phyloP scores from a whole-genome alignment of 2,888 invertebrate genomes.

The Electrophaes corylata region DNA sequence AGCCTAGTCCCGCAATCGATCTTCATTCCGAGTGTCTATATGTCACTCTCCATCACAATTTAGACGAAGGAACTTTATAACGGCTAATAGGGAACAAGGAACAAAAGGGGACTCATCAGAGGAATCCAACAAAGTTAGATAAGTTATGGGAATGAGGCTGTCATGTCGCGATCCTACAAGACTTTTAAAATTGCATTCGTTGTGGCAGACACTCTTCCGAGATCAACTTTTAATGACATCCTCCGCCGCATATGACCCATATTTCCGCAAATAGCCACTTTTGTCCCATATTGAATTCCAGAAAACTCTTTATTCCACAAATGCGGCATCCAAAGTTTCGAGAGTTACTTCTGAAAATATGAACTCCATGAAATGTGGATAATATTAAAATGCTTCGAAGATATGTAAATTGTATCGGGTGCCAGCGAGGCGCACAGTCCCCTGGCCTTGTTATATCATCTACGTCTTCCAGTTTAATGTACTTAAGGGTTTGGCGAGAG shows the following conservation, averaged over 20 bases:
- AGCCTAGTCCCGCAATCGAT: conserved; percentile 19
- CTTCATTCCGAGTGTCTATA: conserved; percentile 16
- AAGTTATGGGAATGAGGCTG: conserved; percentile 19
- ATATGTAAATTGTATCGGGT: conserved; percentile 43
- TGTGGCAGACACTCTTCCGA: conserved; percentile 22
- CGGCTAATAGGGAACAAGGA: conserved; percentile 1
- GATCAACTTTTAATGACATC: conserved; percentile 36
- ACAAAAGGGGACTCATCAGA: conserved; percentile 11
- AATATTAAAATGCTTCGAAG: conserved; percentile 41
- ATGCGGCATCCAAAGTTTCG: conserved; percentile 24
- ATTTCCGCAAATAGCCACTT: conserved; percentile 19
- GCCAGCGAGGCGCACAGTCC: conserved; percentile 25
- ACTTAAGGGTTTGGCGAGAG: conserved; percentile 38
- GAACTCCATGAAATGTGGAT: conserved; percentile 39
- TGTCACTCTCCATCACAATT: conserved; percentile 24
- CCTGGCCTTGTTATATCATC: conserved; percentile 36
- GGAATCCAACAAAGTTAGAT: conserved; percentile 21
- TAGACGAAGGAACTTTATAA: conserved; percentile 14
- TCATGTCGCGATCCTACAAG: conserved; percentile 18
- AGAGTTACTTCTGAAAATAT: conserved; percentile 29
- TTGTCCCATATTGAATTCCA: conserved; percentile 29
- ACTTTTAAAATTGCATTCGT: conserved; percentile 34
- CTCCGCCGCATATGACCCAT: conserved; percentile 24
- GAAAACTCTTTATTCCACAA: conserved; percentile 27
- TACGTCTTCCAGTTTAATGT: conserved; percentile 40